A percentile compares a stretch with the other conserved stretches of the same genome.
These are phyloP conservation scores for Drosophila takahashii DNA, from an alignment of 1,140 invertebrate genomes.

Conservation along the genomic window DNA sequence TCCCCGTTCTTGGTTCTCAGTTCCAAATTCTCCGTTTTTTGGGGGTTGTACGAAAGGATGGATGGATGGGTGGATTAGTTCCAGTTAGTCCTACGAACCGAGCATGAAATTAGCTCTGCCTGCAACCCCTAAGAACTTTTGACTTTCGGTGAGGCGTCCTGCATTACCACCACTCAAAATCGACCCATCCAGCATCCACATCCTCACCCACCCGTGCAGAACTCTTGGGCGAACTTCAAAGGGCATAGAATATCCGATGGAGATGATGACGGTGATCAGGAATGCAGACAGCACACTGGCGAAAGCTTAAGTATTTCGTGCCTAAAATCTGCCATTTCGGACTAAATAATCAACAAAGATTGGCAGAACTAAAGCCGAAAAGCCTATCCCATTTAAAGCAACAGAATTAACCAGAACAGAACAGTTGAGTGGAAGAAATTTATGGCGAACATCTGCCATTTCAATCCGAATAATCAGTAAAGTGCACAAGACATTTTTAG, in stretches of 20 bases:
- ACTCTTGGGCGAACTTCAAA: slow-evolving; percentile 26
- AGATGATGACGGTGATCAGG: slow-evolving; percentile 35
- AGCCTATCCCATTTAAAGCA: background rate
- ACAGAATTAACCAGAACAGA: no score
- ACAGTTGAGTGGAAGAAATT: background rate
- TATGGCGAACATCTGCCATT: background rate
- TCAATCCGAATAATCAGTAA: background rate
- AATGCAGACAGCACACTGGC: slow-evolving; percentile 27
- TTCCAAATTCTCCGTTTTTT: background rate
- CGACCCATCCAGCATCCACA: background rate
- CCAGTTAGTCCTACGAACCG: slow-evolving; percentile 41
- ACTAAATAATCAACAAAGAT: slow-evolving; percentile 17
- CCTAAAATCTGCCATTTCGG: slow-evolving; percentile 19
- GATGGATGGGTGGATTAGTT: slow-evolving; percentile 48
- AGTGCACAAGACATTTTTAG: no score
- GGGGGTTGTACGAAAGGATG: slow-evolving; percentile 22
- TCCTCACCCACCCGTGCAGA: background rate
- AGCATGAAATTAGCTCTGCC: slow-evolving; percentile 39
- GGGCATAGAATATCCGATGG: slow-evolving; percentile 18
- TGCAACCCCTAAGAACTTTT: slow-evolving; percentile 48
- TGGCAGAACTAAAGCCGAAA: slow-evolving; percentile 6
- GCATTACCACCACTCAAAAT: background rate
- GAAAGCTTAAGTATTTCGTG: slow-evolving; percentile 40
- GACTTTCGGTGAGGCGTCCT: slow-evolving; percentile 31
- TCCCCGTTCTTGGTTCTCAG: slow-evolving; percentile 5